These are phyloP conservation scores for Diaphora mendica DNA, from an alignment of 2,888 invertebrate species.

Conservation along the genomic window DNA sequence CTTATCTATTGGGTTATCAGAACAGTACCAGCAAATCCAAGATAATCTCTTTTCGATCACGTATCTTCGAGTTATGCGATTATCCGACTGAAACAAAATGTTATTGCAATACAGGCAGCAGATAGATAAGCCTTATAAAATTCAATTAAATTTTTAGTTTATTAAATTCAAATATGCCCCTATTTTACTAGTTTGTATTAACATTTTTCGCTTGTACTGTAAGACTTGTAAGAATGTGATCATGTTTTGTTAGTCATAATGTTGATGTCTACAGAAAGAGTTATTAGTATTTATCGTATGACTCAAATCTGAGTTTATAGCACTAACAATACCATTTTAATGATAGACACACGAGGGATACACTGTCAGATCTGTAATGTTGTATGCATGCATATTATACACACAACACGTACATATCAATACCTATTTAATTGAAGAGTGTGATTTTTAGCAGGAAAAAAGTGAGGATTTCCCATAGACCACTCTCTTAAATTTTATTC, in stretches of 20 bases:
- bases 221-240: neutral
- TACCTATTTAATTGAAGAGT: neutral
- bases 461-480: too few species aligned
- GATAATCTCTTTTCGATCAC: slow-evolving; percentile 72
- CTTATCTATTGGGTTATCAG: slow-evolving; percentile 68
- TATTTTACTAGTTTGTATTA: neutral
- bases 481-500: too few species aligned
- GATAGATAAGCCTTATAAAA: slow-evolving; percentile 13
- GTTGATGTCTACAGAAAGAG: neutral
- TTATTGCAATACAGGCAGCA: slow-evolving; percentile 61
- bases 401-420: neutral
- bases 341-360: neutral
- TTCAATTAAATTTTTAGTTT: slow-evolving; percentile 16
- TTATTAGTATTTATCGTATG: neutral
- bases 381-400: too few species aligned
- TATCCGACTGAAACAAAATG: slow-evolving; percentile 79
- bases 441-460: neutral
- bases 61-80: slow-evolving; percentile 66
- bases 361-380: neutral
- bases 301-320: neutral
- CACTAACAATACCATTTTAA: neutral
- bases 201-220: neutral
- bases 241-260: neutral
- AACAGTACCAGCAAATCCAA: slow-evolving; percentile 74
- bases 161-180: neutral